Percentiles rank a stretch among this genome's conserved stretches.
Evolutionary conservation across 2,113 vertebrate genomes (phyloP).

Genomic region (Alouatta palliata): DNA sequence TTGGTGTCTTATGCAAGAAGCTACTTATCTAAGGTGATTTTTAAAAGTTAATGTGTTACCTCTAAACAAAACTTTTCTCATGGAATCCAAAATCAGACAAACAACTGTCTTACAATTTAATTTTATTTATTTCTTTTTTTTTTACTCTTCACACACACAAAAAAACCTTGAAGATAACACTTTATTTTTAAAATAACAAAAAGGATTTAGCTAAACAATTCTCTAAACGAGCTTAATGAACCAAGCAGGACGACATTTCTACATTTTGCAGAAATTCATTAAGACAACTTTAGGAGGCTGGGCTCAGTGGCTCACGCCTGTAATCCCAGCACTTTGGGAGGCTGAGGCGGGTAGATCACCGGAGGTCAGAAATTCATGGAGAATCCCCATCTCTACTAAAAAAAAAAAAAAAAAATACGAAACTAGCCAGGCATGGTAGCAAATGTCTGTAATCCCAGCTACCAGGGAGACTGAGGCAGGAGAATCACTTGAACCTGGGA

Average conservation of each 20-base stretch:
- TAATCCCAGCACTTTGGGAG: too few relatives aligned
- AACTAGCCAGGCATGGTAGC: too few relatives aligned
- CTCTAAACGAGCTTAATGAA: background rate
- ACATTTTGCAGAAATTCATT: background rate
- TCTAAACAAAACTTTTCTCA: constrained; percentile 1
- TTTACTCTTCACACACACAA: too few relatives aligned
- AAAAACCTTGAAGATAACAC: background rate
- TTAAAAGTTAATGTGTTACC: background rate
- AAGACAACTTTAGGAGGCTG: background rate
- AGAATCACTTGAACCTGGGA: too few relatives aligned
- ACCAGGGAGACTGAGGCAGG: too few relatives aligned
- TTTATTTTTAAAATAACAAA: constrained; percentile 18
- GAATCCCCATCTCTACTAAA: too few relatives aligned
- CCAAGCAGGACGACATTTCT: background rate
- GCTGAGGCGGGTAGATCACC: too few relatives aligned
- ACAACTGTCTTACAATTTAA: background rate
- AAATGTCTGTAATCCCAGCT: too few relatives aligned
- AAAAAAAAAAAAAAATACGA: too few relatives aligned
- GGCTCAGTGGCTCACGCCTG: too few relatives aligned
- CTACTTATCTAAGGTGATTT: background rate
- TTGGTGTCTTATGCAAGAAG: background rate
- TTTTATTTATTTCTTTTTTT: too few relatives aligned
- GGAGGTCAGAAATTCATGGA: too few relatives aligned
- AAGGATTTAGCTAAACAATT: background rate
- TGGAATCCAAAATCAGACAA: constrained; percentile 11